These are phyloP conservation scores for Lutjanus campechanus DNA, from an alignment of 2,797 vertebrate species.

Conservation along the genomic window DNA sequence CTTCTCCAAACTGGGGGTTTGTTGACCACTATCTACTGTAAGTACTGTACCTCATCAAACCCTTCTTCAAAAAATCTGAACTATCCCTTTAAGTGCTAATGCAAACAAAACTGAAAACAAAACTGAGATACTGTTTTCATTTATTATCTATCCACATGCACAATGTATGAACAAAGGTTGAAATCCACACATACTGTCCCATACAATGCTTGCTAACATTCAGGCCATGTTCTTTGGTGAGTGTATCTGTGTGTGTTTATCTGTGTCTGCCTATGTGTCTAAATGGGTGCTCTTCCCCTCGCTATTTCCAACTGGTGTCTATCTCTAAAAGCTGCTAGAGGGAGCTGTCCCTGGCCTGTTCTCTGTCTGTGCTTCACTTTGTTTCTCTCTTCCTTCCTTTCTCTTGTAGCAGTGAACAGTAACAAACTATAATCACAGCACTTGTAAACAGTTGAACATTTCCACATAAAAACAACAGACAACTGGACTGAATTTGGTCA, in stretches of 20 bases:
- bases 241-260: no score
- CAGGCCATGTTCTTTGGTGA: background rate
- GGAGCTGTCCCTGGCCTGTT: slow-evolving; percentile 17
- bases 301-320: background rate
- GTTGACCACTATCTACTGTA: no score
- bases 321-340: slow-evolving; percentile 22
- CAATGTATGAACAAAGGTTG: background rate
- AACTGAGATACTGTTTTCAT: background rate
- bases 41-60: no score
- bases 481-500: slow-evolving; percentile 22
- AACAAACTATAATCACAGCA: slow-evolving; percentile 16
- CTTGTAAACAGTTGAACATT: slow-evolving; percentile 35
- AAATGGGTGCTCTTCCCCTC: background rate
- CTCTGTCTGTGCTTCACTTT: background rate
- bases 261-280: background rate
- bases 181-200: background rate
- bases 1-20: no score
- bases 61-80: no score
- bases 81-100: background rate
- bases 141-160: background rate
- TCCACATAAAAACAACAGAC: slow-evolving; percentile 21
- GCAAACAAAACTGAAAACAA: slow-evolving; percentile 16
- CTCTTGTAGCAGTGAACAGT: slow-evolving; percentile 1
- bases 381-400: background rate
- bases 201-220: background rate